These are phyloP conservation scores for Mellilla xanthometata DNA, from an alignment of 2,888 invertebrate genomes.

Conservation along the genomic window DNA sequence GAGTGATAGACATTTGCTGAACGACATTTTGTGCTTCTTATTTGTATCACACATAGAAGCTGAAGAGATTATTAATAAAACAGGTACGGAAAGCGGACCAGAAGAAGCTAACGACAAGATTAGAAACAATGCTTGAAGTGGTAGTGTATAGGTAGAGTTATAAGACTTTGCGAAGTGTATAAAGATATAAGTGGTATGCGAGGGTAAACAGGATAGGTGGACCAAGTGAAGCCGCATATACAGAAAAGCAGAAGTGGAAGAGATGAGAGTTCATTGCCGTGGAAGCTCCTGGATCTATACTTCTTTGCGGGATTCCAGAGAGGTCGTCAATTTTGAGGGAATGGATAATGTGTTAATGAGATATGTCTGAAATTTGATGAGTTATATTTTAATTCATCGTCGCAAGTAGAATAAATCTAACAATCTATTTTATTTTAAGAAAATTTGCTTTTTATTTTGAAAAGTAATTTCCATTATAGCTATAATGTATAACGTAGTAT, in stretches of 20 bases:
- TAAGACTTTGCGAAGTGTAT: slow-evolving; percentile 19
- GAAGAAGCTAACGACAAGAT: slow-evolving; percentile 31
- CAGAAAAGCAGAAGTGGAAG: slow-evolving; percentile 61
- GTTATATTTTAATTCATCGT: slow-evolving; percentile 31
- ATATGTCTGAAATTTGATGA: slow-evolving; percentile 38
- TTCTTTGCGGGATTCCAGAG: slow-evolving; percentile 23
- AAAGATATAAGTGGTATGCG: slow-evolving; percentile 17
- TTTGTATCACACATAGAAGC: slow-evolving; percentile 9
- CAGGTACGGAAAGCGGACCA: slow-evolving; percentile 31
- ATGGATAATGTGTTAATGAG: slow-evolving; percentile 48
- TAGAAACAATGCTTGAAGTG: slow-evolving; percentile 42
- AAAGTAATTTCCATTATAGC: slow-evolving; percentile 21
- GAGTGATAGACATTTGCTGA: slow-evolving; percentile 24
- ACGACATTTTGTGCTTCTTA: slow-evolving; percentile 23
- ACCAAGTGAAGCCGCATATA: slow-evolving; percentile 63
- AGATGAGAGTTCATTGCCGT: slow-evolving; percentile 56
- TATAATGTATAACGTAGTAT: slow-evolving; percentile 19
- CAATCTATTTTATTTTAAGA: slow-evolving; percentile 14
- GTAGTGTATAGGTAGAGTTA: slow-evolving; percentile 28
- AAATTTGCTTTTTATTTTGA: not conserved
- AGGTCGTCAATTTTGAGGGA: slow-evolving; percentile 23
- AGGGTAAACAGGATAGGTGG: slow-evolving; percentile 36
- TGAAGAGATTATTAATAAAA: slow-evolving; percentile 32
- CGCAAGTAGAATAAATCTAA: slow-evolving; percentile 11
- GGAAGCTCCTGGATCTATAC: slow-evolving; percentile 38